Base-by-base conservation (phyloP, 2,797 vertebrate species). In the Halcyon leucocephala region DNA sequence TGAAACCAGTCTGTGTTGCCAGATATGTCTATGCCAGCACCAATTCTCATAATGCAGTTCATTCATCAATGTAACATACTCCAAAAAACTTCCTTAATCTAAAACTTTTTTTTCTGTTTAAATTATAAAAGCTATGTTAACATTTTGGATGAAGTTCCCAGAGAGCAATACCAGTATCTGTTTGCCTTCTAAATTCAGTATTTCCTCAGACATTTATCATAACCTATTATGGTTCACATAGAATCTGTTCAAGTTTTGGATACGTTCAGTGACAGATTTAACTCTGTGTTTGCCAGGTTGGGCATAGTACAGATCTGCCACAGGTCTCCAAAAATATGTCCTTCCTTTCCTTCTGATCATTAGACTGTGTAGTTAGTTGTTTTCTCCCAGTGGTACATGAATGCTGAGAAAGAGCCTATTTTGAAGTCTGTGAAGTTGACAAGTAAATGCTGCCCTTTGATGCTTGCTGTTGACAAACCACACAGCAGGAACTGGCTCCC, bases 101-200 rank as follows among this genome's bases (percentile, higher is more conserved):
- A 48, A 15, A 62, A 41, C 3, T 20, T 9, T 17, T 58, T 17
- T 52, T 25, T 24, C 60, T 79, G 57, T 42, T 10, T 29, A 12
- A 29, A 69, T 55, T 80, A 64, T 65, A 57, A 91, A 95, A 94
- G 46, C 33, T 76, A 26, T 71, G 16, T 49, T 76, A 66, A 72
- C n/a, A 44, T 80, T 88, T 86, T 33, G 42, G 41, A 79, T 67
- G 1, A 83, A 90, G 80, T 35, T 86, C 35, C 22, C 55, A 51
- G 54, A 54, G 12, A 79, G 8, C 24, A 74, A 28, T 37, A 86
- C 29, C 28, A 71, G 4, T 83, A 54, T 51, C 48, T 64, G 31
- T 42, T 66, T 70, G 28, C 15, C 44, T 88, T 88, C 61, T 83
- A 90, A 60, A 86, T 49, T 86, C 17, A 93, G 37, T 60, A 31